These are phyloP conservation scores for Athene cunicularia DNA, from an alignment of 2,113 vertebrate genomes.

Conservation along the genomic window DNA sequence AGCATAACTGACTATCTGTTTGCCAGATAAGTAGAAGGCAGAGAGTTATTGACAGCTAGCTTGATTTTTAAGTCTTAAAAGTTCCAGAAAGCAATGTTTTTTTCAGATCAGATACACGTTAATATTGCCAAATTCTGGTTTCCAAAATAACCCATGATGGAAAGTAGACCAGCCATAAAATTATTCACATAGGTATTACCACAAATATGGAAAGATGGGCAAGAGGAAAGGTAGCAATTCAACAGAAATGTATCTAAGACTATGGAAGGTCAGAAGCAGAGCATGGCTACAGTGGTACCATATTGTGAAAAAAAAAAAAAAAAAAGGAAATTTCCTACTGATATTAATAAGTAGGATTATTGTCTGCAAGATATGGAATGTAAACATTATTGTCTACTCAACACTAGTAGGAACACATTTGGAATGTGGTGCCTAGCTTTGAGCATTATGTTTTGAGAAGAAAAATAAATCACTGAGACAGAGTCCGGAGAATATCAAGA, in stretches of 20 bases:
- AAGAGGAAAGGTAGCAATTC: neutral
- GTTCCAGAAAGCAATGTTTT: neutral
- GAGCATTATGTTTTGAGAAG: neutral
- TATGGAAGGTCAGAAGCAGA: neutral
- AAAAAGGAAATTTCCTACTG: neutral
- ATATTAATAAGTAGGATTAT: neutral
- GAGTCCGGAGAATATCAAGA: neutral
- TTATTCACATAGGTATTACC: neutral
- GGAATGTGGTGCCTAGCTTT: neutral
- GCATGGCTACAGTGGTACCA: neutral
- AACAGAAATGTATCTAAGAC: neutral
- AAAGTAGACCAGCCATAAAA: neutral
- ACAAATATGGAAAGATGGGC: neutral
- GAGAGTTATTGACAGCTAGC: neutral
- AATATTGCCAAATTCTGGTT: neutral
- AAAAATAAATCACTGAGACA: neutral
- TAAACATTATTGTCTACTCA: neutral
- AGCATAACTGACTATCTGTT: neutral
- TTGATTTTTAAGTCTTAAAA: neutral
- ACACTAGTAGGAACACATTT: neutral
- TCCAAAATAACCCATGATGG: neutral
- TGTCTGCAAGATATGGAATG: neutral
- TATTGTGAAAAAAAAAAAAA: neutral
- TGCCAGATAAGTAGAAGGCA: neutral
- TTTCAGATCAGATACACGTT: neutral